Percentiles rank a stretch among this genome's conserved stretches.
These are phyloP conservation scores for Halcyon leucocephala DNA, from an alignment of 2,797 vertebrate species.

Conservation along the genomic window DNA sequence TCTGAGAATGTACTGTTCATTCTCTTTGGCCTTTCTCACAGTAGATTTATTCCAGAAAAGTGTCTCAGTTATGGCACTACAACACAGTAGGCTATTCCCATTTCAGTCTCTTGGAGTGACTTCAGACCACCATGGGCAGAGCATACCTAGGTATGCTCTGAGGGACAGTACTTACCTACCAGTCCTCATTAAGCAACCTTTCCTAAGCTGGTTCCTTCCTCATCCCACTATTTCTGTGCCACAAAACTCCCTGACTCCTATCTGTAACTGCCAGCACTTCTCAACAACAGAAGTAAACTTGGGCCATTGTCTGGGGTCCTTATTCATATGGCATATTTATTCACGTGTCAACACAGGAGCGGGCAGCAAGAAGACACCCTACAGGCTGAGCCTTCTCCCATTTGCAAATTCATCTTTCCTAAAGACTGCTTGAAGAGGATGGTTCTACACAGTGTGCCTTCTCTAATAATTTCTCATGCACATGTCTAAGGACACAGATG, in stretches of 20 bases:
- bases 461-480: background rate
- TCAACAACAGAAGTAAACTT: conserved; percentile 52
- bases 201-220: background rate
- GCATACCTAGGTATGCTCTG: background rate
- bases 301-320: background rate
- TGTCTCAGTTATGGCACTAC: background rate
- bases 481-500: background rate
- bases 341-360: background rate
- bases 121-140: background rate
- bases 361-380: background rate
- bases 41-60: background rate
- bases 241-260: background rate
- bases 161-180: background rate
- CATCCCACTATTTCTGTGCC: background rate
- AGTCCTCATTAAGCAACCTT: background rate
- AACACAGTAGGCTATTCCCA: background rate
- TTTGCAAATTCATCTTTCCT: background rate
- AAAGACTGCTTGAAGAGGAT: background rate
- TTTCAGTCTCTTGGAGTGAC: background rate
- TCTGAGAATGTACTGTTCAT: background rate
- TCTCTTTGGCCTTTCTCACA: background rate
- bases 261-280: background rate
- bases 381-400: background rate
- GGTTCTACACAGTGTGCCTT: background rate
- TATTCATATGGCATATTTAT: background rate